These are phyloP conservation scores for Porites evermanni DNA, from an alignment of 92 coral and sea anemone genomes.

Conservation along the genomic window DNA sequence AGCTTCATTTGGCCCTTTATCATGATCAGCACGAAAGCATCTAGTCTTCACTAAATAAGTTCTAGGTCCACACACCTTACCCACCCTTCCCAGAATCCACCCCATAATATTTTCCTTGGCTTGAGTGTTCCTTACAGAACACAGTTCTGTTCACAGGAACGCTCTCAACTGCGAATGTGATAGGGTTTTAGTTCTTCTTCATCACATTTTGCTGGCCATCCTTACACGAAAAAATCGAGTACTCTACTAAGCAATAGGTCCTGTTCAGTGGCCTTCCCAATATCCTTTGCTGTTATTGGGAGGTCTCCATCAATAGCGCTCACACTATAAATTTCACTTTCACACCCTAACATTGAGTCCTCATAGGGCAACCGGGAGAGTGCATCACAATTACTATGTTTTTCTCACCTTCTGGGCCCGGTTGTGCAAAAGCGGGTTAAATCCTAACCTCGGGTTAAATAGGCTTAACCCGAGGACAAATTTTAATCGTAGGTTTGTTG, in stretches of 20 bases:
- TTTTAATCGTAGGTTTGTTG: too few species aligned
- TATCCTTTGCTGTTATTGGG: too few species aligned
- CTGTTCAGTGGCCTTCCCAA: not conserved
- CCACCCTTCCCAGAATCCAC: conserved; percentile 30
- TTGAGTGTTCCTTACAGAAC: conserved; percentile 50
- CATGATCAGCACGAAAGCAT: conserved; percentile 64
- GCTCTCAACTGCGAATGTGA: too few species aligned
- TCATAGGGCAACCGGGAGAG: too few species aligned
- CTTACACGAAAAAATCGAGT: conserved; percentile 23
- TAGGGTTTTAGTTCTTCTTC: too few species aligned
- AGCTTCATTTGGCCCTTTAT: conserved; percentile 20
- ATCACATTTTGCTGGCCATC: conserved; percentile 20
- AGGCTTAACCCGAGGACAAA: too few species aligned
- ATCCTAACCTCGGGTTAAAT: too few species aligned
- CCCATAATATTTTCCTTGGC: conserved; percentile 67
- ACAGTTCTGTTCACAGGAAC: conserved; percentile 57
- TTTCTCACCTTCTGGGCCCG: conserved; percentile 16
- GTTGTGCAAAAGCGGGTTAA: too few species aligned
- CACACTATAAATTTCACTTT: too few species aligned
- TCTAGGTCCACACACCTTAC: conserved; percentile 28
- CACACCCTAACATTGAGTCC: too few species aligned
- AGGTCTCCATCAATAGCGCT: too few species aligned
- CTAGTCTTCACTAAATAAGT: conserved; percentile 36
- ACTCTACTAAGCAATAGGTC: not conserved
- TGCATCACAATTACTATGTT: conserved; percentile 19